These are phyloP conservation scores for Amphiprion clarkii DNA, from an alignment of 2,797 vertebrate genomes.

Conservation along the genomic window DNA sequence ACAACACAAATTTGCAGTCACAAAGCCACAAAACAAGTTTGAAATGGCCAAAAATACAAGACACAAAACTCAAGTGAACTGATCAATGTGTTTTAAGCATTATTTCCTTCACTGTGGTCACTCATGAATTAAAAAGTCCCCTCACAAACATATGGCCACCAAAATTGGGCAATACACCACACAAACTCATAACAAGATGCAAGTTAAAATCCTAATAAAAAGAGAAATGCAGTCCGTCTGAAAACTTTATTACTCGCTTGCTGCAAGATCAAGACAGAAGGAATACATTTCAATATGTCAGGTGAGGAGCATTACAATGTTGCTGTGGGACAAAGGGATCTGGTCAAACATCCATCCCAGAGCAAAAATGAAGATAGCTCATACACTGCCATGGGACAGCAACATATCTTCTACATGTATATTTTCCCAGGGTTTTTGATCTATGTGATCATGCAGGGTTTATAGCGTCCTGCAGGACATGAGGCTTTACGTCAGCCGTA, in stretches of 20 bases:
- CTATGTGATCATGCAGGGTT: slow-evolving; percentile 15
- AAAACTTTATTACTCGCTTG: background rate
- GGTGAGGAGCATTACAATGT: background rate
- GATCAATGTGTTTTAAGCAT: no score
- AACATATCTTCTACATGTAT: slow-evolving; percentile 23
- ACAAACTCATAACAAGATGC: no score
- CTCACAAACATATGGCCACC: no score
- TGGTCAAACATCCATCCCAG: background rate
- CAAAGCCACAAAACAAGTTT: no score
- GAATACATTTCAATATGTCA: slow-evolving; percentile 9
- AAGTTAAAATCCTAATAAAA: background rate
- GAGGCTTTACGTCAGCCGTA: slow-evolving; percentile 59
- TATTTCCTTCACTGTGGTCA: no score
- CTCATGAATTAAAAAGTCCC: no score
- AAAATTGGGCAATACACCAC: no score
- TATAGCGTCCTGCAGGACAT: slow-evolving; percentile 17
- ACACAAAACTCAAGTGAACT: no score
- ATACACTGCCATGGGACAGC: background rate
- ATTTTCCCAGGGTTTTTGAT: slow-evolving; percentile 50
- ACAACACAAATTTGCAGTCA: no score
- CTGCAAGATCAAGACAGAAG: background rate
- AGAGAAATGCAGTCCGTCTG: background rate
- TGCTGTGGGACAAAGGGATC: background rate
- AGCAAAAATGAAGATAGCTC: slow-evolving; percentile 27
- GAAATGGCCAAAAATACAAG: no score